Base-by-base conservation (phyloP, 1,140 invertebrate species). In the Lethocerus indicus region DNA sequence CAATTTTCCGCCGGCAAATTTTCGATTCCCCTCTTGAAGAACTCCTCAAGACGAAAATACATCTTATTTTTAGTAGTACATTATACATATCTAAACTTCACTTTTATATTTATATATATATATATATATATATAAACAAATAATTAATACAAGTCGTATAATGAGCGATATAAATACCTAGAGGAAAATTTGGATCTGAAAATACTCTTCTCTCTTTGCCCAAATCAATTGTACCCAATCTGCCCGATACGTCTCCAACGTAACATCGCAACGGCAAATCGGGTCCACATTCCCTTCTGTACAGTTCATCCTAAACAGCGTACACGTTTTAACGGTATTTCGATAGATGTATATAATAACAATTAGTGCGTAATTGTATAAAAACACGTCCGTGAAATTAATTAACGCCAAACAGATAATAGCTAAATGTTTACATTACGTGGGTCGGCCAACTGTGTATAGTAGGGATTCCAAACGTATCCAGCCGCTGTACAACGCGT, bases 391-490 rank as follows among this genome's bases (percentile, higher is more conserved):
- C 6, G 7, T 41, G 39, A 41, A 9, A n/a, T 4, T 46, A n/a
- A 14, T 46, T 41, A 41, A 41, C 12, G 20, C 20, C 13, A 41
- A 41, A 9, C 18, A 41, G 20, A 41, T 28, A 16, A 23, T 46
- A 28, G 3, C 7, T 23, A 6, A 32, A 9, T 9, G 61, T 71
- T 75, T 70, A 92, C 88, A 67, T 90, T 88, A 14, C 86, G 69
- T 1, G 87, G 83, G 70, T 90, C 84, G 1, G 86, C 87, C 5
- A 91, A 66, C 67, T 90, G 87, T 20, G 87, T 88, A 56, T 83
- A 87, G 65, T 81, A 89, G 0, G 92, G 91, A 71, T 95, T 95
- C 87, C 88, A 96, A 25, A 82, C 73, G 60, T 87, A 91, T 21
- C 90, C 90, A 39, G 81, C 83, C 5, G 88, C 90, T 3, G 87